Evolutionary conservation across 1,140 invertebrate species (phyloP).

Genomic region (Zaprionus lachaisei): DNA sequence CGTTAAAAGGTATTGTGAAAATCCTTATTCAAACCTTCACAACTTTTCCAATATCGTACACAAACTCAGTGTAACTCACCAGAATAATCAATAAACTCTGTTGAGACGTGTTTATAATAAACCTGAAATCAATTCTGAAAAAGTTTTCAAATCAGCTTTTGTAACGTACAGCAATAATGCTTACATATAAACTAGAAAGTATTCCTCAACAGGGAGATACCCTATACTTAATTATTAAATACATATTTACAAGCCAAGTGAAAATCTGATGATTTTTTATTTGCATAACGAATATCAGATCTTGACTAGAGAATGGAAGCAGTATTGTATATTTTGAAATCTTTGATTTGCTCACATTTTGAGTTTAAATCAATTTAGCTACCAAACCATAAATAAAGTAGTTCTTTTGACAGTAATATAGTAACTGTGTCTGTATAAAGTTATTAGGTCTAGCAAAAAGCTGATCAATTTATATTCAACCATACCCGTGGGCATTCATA

Average conservation of each 20-base stretch:
- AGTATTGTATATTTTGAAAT: no score
- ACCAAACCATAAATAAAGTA: no score
- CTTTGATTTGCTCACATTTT: no score
- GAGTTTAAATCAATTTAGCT: no score
- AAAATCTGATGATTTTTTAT: no score
- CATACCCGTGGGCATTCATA: no score
- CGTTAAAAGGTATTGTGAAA: background rate
- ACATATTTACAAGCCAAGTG: background rate
- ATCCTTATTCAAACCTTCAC: background rate
- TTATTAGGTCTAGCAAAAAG: no score
- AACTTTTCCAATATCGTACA: constrained; percentile 21
- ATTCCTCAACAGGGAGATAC: background rate
- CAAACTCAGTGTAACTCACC: constrained; percentile 20
- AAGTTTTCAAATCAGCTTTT: constrained; percentile 75
- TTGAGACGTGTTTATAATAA: constrained; percentile 41
- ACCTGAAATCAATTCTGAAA: constrained; percentile 43
- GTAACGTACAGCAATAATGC: constrained; percentile 53
- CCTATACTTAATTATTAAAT: background rate
- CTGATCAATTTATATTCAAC: no score
- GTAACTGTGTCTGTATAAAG: no score
- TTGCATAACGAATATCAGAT: no score
- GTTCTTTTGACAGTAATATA: no score
- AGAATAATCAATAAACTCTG: constrained; percentile 44
- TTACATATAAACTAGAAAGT: background rate
- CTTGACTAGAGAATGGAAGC: no score